These are phyloP conservation scores for Subacronicta megacephala DNA, from an alignment of 2,888 invertebrate genomes.

Conservation along the genomic window DNA sequence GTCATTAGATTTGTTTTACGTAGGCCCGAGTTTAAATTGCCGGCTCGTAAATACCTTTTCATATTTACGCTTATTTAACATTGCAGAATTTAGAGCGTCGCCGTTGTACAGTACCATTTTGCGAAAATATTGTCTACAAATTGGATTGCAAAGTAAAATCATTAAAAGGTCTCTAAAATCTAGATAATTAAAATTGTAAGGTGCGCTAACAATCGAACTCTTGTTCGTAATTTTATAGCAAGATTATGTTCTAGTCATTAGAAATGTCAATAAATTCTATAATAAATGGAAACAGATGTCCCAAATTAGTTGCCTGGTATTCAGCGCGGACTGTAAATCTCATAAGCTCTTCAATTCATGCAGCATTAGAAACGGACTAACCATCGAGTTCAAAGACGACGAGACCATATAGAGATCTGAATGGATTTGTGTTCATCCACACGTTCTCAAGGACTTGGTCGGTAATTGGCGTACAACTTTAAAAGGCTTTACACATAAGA, in stretches of 20 bases:
- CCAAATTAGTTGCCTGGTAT: slow-evolving; percentile 11
- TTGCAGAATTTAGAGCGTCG: slow-evolving; percentile 9
- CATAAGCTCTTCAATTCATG: slow-evolving; percentile 4
- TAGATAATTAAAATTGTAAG: too few species aligned
- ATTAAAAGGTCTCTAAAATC: too few species aligned
- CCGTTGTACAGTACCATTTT: slow-evolving; percentile 6
- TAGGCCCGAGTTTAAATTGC: slow-evolving; percentile 44
- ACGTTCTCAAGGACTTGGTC: background rate
- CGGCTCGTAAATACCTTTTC: slow-evolving; percentile 29
- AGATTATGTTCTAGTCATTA: too few species aligned
- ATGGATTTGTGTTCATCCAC: slow-evolving; percentile 1
- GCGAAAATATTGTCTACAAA: background rate
- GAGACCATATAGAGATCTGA: background rate
- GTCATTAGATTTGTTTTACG: slow-evolving; percentile 53
- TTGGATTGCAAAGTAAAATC: background rate
- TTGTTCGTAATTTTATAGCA: too few species aligned
- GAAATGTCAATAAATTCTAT: too few species aligned
- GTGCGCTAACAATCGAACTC: too few species aligned
- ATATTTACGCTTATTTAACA: slow-evolving; percentile 31
- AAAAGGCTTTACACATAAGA: background rate
- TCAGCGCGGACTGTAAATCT: slow-evolving; percentile 11
- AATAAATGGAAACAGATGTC: slow-evolving; percentile 9
- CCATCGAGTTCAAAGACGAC: background rate
- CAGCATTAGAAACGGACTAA: background rate
- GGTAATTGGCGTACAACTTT: background rate